Evolutionary conservation across 2,797 vertebrate genomes (phyloP).

Genomic region (Pampus argenteus): DNA sequence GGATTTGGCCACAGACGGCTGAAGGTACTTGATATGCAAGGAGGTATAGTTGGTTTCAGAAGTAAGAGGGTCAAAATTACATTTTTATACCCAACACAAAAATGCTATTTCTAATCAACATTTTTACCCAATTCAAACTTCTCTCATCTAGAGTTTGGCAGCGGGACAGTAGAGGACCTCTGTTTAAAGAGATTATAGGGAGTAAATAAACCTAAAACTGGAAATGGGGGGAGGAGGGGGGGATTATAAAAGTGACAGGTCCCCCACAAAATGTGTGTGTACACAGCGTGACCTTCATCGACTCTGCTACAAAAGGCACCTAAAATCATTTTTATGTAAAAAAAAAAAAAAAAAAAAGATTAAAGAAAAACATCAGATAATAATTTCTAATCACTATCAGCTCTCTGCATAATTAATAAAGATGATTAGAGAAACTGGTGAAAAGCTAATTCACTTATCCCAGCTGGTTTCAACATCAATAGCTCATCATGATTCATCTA

Average conservation of each 20-base stretch:
- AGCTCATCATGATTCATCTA: slow-evolving; percentile 19
- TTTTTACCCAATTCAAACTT: no score
- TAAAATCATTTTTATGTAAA: slow-evolving; percentile 12
- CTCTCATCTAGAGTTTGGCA: no score
- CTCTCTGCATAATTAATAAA: slow-evolving; percentile 12
- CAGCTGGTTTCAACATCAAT: slow-evolving; percentile 4
- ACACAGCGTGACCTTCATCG: not conserved
- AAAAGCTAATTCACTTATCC: slow-evolving; percentile 13
- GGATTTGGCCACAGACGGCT: not conserved
- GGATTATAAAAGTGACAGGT: not conserved
- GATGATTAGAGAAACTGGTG: slow-evolving; percentile 27
- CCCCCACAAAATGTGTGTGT: not conserved
- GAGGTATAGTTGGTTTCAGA: no score
- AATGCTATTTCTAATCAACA: not conserved
- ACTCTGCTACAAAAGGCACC: not conserved
- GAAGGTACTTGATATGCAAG: no score
- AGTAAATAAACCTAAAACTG: not conserved
- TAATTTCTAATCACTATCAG: slow-evolving; percentile 14
- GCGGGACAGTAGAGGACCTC: no score
- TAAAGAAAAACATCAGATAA: not conserved
- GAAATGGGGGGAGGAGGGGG: not conserved
- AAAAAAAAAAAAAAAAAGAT: not conserved
- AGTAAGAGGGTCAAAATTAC: not conserved
- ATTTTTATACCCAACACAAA: no score
- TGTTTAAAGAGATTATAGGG: not conserved